These are phyloP conservation scores for Amphiprion clarkii DNA, from an alignment of 2,797 vertebrate genomes.

Conservation along the genomic window DNA sequence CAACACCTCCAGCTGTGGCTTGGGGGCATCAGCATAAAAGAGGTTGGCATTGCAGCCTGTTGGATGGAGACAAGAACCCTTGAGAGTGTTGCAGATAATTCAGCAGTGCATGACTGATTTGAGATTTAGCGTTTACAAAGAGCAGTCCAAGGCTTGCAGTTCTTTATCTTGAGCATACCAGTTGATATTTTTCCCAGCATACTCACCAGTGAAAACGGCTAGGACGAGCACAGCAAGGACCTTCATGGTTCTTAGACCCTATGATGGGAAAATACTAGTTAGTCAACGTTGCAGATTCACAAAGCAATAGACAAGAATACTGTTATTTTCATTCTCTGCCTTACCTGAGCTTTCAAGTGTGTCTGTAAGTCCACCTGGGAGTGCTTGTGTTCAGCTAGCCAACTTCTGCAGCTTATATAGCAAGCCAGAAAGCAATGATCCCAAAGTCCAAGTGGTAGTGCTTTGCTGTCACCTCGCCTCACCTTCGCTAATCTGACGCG, in stretches of 20 bases:
- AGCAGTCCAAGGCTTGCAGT: accelerated
- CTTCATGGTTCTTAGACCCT: conserved; percentile 79
- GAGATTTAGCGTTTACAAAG: neutral
- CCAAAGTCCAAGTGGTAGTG: conserved; percentile 79
- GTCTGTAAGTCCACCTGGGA: conserved; percentile 55
- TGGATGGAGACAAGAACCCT: conserved; percentile 17
- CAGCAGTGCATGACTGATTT: neutral
- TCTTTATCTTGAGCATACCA: neutral
- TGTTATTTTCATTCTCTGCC: conserved; percentile 9
- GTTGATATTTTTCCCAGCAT: neutral
- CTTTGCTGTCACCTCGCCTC: conserved; percentile 73
- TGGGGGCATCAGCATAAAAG: conserved; percentile 82
- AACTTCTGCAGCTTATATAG: conserved; percentile 68
- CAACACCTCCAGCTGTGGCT: conserved; percentile 82
- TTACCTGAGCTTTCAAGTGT: conserved; percentile 68
- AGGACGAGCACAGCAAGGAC: conserved; percentile 78
- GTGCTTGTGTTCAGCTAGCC: conserved; percentile 51
- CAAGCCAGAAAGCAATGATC: conserved; percentile 46
- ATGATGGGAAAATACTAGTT: conserved; percentile 2
- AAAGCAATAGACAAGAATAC: neutral
- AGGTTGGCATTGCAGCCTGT: conserved; percentile 86
- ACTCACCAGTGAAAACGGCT: conserved; percentile 80
- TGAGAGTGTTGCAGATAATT: neutral
- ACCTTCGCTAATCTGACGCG: conserved; percentile 43
- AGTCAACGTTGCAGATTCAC: conserved; percentile 10